Evolutionary conservation across 2,888 invertebrate genomes (phyloP).

Genomic region (Oligia strigilis): DNA sequence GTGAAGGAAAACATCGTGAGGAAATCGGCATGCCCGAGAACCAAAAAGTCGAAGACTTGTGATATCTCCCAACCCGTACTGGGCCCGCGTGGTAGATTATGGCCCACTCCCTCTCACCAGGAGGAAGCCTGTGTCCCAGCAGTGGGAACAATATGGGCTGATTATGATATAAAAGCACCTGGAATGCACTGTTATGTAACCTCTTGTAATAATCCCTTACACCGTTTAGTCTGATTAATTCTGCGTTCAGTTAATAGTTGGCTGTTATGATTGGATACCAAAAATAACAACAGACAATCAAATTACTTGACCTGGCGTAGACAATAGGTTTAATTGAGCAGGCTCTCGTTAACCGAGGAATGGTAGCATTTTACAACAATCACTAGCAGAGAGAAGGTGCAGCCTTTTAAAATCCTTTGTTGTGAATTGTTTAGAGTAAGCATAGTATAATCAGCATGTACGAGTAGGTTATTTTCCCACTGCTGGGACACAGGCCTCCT

Average conservation of each 20-base stretch:
- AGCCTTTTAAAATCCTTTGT: neutral
- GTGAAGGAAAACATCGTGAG: too few species aligned
- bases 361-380: neutral
- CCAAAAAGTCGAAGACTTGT: too few species aligned
- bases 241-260: neutral
- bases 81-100: too few species aligned
- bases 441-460: neutral
- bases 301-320: neutral
- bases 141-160: too few species aligned
- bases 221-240: neutral
- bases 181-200: neutral
- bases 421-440: neutral
- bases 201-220: neutral
- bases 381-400: neutral
- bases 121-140: too few species aligned
- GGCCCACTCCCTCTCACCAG: too few species aligned
- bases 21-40: too few species aligned
- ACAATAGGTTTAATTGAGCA: neutral
- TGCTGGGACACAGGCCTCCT: neutral
- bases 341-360: neutral
- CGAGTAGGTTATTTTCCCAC: neutral
- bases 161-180: neutral
- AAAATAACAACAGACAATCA: constrained; percentile 1
- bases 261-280: constrained; percentile 13
- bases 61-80: too few species aligned